Evolutionary conservation across 92 coral and sea anemone species (phyloP).

Genomic region (Isaurus tuberculatus): DNA sequence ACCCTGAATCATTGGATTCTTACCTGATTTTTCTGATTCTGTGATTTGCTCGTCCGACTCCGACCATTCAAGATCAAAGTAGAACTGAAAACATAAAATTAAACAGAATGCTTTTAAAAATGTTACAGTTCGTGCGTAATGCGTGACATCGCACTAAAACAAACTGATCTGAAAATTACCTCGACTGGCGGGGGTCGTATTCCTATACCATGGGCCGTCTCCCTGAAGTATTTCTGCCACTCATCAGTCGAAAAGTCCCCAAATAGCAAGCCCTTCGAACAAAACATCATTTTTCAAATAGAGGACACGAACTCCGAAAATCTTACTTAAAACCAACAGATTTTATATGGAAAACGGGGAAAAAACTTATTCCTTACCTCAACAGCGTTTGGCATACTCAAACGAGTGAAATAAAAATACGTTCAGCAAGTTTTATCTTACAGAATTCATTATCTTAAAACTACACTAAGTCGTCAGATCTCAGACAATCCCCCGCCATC

Average conservation of each 20-base stretch:
- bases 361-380: background rate
- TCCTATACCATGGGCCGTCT: constrained; percentile 63
- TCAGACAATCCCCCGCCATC: constrained; percentile 31
- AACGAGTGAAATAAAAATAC: background rate
- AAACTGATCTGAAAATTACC: constrained; percentile 51
- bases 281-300: background rate
- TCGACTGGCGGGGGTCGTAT: constrained; percentile 78
- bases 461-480: background rate
- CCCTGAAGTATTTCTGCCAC: constrained; percentile 73
- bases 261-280: constrained; percentile 68
- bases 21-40: constrained; percentile 36
- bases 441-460: background rate
- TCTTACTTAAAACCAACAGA: background rate
- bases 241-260: constrained; percentile 88
- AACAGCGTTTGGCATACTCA: constrained; percentile 45
- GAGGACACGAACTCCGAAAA: background rate
- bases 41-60: constrained; percentile 69
- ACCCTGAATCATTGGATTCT: too few species aligned
- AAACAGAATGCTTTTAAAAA: background rate
- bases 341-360: background rate
- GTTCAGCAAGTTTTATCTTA: background rate
- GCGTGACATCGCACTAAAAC: constrained; percentile 21
- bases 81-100: constrained; percentile 60
- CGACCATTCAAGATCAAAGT: constrained; percentile 71
- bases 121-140: background rate